A percentile compares a stretch with the other conserved stretches of the same genome.
phyloP scores from a whole-genome alignment of 2,113 vertebrate species.

The Erinaceus europaeus region DNA sequence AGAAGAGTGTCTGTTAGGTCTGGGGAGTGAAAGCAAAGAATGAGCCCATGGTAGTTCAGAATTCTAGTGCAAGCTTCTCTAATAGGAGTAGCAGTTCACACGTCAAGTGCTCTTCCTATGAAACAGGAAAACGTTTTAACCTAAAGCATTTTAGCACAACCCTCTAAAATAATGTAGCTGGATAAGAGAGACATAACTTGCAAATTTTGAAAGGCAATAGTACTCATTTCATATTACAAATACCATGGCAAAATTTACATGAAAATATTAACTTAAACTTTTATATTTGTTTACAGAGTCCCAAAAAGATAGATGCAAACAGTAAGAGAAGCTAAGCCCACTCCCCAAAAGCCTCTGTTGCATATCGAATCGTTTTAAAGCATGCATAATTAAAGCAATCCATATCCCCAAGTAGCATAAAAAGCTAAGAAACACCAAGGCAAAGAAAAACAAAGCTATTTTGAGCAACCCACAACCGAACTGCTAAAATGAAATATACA shows the following conservation, averaged over 20 bases:
- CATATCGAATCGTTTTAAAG: slow-evolving; percentile 36
- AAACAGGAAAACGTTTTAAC: slow-evolving; percentile 14
- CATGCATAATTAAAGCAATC: slow-evolving; percentile 60
- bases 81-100: background rate
- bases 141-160: slow-evolving; percentile 17
- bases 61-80: background rate
- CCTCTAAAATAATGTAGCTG: slow-evolving; percentile 34
- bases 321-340: slow-evolving; percentile 41
- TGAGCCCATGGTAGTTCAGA: background rate
- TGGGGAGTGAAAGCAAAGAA: background rate
- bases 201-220: slow-evolving; percentile 49
- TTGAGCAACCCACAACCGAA: slow-evolving; percentile 78
- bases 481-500: slow-evolving; percentile 77
- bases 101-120: slow-evolving; percentile 7
- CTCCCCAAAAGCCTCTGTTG: slow-evolving; percentile 28
- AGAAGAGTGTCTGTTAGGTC: background rate
- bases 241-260: slow-evolving; percentile 42
- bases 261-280: slow-evolving; percentile 52
- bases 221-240: slow-evolving; percentile 12
- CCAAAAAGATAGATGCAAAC: slow-evolving; percentile 40
- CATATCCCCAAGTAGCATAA: slow-evolving; percentile 35
- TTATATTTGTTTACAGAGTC: slow-evolving; percentile 27
- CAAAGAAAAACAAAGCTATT: slow-evolving; percentile 61
- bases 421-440: slow-evolving; percentile 64
- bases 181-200: background rate